Conservation (phyloP, 2,113 vertebrate species). For the Cichladusa arquata region DNA sequence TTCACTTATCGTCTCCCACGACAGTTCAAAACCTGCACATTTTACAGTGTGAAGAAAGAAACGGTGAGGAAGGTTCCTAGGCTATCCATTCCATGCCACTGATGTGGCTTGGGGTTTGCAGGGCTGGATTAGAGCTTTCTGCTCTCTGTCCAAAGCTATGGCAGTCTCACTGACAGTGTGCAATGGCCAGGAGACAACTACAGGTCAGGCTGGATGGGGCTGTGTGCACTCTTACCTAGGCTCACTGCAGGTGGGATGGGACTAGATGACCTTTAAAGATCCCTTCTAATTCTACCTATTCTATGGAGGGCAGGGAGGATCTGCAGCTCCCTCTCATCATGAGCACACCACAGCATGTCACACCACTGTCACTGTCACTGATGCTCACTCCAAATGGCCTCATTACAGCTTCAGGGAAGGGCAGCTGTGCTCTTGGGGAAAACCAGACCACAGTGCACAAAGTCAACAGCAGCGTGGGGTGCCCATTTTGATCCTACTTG, state of each 20-base stretch:
- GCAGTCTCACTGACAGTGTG: neutral
- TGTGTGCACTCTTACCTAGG: neutral
- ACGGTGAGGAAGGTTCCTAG: neutral
- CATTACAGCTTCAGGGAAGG: neutral
- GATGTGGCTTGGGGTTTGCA: neutral
- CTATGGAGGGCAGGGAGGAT: neutral
- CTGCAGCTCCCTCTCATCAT: neutral
- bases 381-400: neutral
- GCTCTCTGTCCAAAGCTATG: neutral
- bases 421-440: neutral
- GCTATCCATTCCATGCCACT: neutral
- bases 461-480: neutral
- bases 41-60: neutral
- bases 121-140: neutral
- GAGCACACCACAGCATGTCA: neutral
- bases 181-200: neutral
- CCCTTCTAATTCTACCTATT: neutral
- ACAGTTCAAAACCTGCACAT: neutral
- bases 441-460: neutral
- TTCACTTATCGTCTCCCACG: neutral
- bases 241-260: neutral
- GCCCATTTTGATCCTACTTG: neutral
- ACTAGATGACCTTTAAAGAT: neutral
- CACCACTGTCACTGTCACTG: rapidly evolving
- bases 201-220: neutral